phyloP scores from a whole-genome alignment of 2,797 vertebrate species.

The Platalea minor region DNA sequence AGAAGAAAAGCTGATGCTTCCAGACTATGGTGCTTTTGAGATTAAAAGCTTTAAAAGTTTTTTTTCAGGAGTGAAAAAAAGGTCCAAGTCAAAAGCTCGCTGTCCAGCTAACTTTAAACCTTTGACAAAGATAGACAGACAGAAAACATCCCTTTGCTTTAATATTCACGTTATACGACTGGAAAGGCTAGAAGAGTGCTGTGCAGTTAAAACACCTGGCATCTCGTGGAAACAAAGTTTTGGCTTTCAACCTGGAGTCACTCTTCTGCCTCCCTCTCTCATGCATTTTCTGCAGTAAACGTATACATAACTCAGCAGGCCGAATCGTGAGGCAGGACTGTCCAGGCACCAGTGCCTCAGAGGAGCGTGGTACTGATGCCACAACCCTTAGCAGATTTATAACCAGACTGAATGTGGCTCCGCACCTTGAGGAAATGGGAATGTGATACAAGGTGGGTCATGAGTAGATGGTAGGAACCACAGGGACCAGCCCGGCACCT shows the following conservation, averaged over 20 bases:
- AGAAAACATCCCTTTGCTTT: not conserved
- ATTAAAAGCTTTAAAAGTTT: not conserved
- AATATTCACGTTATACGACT: not conserved
- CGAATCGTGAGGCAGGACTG: not conserved
- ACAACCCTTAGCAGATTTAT: not conserved
- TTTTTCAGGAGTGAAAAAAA: not conserved
- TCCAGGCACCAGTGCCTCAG: not conserved
- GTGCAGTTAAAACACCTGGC: not conserved
- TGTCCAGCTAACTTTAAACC: not conserved
- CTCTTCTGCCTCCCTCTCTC: not conserved
- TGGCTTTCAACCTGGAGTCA: not conserved
- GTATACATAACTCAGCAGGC: not conserved
- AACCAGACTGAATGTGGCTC: not conserved
- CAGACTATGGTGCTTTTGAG: not conserved
- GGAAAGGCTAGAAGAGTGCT: not conserved
- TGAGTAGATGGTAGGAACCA: not conserved
- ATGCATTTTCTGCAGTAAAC: not conserved
- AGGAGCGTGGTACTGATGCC: not conserved
- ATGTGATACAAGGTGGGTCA: not conserved
- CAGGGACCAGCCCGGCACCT: not conserved
- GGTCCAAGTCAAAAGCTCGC: not conserved
- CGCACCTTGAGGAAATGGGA: fast-evolving
- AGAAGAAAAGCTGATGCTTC: not conserved
- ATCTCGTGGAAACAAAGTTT: not conserved
- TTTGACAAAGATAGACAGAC: not conserved